A percentile compares a stretch with the other conserved stretches of the same genome.
Conservation (phyloP, 1,140 invertebrate genomes). For the Bombus picipes region DNA sequence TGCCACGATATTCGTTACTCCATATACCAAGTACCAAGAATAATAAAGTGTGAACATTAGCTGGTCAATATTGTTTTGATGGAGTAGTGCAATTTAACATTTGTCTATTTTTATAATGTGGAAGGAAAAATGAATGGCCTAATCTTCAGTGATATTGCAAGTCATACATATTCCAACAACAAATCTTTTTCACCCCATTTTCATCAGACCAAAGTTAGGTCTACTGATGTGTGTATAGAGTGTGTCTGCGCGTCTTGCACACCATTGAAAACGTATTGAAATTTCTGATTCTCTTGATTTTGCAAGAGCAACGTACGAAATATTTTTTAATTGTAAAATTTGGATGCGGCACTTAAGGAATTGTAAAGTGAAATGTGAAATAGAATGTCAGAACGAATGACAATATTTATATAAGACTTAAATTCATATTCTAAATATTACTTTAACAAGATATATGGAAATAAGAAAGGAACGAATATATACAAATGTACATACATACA, state of each 20-base stretch:
- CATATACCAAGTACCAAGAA: neutral
- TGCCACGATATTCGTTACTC: constrained; percentile 5
- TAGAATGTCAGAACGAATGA: neutral
- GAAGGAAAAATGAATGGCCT: neutral
- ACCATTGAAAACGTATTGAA: neutral
- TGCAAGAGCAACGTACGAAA: neutral
- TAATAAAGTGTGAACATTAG: neutral
- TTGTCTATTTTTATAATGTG: neutral
- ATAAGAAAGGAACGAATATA: neutral
- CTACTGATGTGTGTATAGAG: neutral
- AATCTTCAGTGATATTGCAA: neutral
- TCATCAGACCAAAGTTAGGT: neutral
- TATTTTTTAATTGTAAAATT: constrained; percentile 13
- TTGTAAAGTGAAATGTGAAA: neutral
- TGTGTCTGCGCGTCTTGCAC: neutral
- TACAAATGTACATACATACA: constrained; percentile 45
- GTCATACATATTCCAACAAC: neutral
- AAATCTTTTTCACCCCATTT: neutral
- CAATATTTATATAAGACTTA: constrained; percentile 36
- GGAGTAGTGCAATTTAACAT: constrained; percentile 52
- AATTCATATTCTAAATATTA: constrained; percentile 16
- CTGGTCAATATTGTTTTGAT: constrained; percentile 10
- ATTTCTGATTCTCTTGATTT: neutral
- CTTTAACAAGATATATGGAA: constrained; percentile 1
- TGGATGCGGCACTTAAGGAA: neutral